Evolutionary conservation across 2,797 vertebrate species (phyloP), one percentile per base, ranked within the genome.

Genomic region (Margarornis squamiger): DNA sequence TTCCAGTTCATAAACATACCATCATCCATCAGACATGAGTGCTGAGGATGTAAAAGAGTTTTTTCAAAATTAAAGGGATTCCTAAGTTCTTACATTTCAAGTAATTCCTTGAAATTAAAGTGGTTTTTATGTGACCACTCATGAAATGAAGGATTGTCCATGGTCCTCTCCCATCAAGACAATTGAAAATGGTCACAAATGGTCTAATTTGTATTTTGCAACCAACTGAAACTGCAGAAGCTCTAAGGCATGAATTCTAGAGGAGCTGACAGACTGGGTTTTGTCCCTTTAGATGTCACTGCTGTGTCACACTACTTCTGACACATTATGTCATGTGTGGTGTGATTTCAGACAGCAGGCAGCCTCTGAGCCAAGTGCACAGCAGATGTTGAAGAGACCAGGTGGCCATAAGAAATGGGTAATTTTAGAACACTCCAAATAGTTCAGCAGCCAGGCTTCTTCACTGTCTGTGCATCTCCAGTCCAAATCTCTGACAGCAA

Each of bases 381-480:
- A 72, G 96, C 94, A 97, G 97, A 96, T 96, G 96, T 91, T 96
- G 92, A 94, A 96, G 95, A 96, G 93, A 66, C 86, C 97, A 97
- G 96, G 96, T 97, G 96, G 95, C 89, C 92, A 61, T 59, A 91
- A 96, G 94, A 96, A 96, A 95, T 27, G 55, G 78, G 49, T 95
- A 95, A 97, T 95, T 96, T 96, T 95, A 96, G 92, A 91, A 94
- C 78, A 92, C 92, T 97, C 73, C 95, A 95, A 96, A 91, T 72
- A 94, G 92, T 93, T 96, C 76, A 94, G 81, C 94, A 95, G 73
- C 59, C 78, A 96, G 80, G 58, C 61, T 76, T 94, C 89, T 91
- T 80, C 89, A 52, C 36, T 65, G 39, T 68, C 90, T 91, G 38
- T 71, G 41, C 51, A 80, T 76, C 86, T 90, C 85, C 63, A 75